A percentile compares a stretch with the other conserved stretches of the same genome.
Evolutionary conservation across 1,140 invertebrate species (phyloP).

Genomic region (Matsumurasca onukii): DNA sequence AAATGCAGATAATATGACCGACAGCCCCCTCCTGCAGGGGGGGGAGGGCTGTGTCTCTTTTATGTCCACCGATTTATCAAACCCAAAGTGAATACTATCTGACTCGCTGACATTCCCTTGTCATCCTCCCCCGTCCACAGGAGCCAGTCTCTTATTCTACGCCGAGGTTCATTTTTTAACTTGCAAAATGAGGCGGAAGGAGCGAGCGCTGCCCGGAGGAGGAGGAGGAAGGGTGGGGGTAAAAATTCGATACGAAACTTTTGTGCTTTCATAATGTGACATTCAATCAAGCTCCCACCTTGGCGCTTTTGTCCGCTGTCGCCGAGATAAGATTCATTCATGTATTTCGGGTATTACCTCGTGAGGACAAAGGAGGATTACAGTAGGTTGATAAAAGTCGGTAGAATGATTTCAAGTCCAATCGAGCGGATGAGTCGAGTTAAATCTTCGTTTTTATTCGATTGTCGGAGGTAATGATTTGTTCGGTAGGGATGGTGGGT

Average conservation of each 20-base stretch:
- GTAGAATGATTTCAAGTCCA: no score
- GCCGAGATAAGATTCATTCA: no score
- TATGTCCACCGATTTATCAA: slow-evolving; percentile 34
- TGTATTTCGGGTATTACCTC: no score
- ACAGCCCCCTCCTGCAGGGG: background rate
- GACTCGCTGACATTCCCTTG: slow-evolving; percentile 28
- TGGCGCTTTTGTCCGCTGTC: slow-evolving; percentile 10
- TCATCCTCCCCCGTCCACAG: slow-evolving; percentile 27
- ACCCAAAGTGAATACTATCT: slow-evolving; percentile 33
- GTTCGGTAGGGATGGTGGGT: no score
- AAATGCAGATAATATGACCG: slow-evolving; percentile 30
- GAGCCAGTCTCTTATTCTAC: slow-evolving; percentile 26
- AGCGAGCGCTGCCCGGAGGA: slow-evolving; percentile 13
- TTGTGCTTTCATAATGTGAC: slow-evolving; percentile 19
- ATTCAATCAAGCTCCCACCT: slow-evolving; percentile 14
- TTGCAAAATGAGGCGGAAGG: slow-evolving; percentile 34
- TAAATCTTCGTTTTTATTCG: no score
- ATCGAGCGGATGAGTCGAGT: no score
- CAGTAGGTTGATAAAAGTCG: no score
- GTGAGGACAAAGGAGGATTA: no score
- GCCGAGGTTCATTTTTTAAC: slow-evolving; percentile 31
- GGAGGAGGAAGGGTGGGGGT: background rate
- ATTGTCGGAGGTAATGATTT: no score
- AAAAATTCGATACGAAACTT: slow-evolving; percentile 16
- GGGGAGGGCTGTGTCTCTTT: slow-evolving; percentile 8